Evolutionary conservation across 2,888 invertebrate species (phyloP), one percentile per base, ranked within the genome.

Genomic region (Pollenia labialis): DNA sequence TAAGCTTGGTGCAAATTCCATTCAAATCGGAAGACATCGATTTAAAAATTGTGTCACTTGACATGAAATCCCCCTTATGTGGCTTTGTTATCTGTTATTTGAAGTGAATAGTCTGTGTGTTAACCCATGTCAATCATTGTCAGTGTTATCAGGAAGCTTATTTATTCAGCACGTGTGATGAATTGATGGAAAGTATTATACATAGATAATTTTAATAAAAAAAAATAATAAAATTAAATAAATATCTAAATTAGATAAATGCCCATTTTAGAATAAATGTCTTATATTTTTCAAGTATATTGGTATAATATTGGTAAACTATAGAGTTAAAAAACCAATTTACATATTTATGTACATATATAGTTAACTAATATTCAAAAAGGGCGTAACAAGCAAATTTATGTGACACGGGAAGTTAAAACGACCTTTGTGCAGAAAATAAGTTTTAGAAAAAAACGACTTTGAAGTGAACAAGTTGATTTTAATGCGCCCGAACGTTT

Each of bases 101-200:
- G 7, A 71, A 71, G 58, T 58, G 23, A 32, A 58, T 48, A 50
- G 74, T 16, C 69, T 79, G 40, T 68, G 62, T 71, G 75, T 85
- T 85, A 85, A 69, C 79, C 85, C 69, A 56, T 75, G 69, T 85
- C 79, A 80, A 75, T 85, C 85, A 85, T 75, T 80, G 85, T 68
- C 80, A 85, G 69, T 79, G 74, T 69, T 74, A 81, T 74, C 66
- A 66, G 32, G 56, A 81, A 58, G 74, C 50, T 81, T 64, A 62
- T 54, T 32, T 52, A 40, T 50, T 48, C 52, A 71, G 58, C 68
- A 69, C 18, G 68, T 77, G n/a, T 12, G 58, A 48, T 79, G 68
- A 60, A 48, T 42, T 50, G 32, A 16, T 54, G 10, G 18, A 54
- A 18, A 54, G 16, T 18, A 16, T 18, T 4, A 23, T 23, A 23